Evolutionary conservation across 2,888 invertebrate genomes (phyloP).

Genomic region (Amaurobius ferox): DNA sequence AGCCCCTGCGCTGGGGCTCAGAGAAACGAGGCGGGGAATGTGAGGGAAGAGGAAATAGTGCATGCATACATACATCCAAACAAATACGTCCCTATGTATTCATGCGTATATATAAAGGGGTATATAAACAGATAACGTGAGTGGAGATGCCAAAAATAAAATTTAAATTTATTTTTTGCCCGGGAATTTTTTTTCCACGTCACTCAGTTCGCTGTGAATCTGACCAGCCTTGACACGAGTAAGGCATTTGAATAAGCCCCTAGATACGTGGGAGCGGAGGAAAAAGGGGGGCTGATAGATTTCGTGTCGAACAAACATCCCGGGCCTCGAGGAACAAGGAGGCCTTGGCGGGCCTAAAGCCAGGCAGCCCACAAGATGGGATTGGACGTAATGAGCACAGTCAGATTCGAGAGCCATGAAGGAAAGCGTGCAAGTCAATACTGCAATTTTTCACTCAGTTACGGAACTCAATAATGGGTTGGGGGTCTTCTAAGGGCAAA

Average conservation of each 20-base stretch:
- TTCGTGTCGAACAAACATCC: constrained; percentile 72
- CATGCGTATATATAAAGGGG: constrained; percentile 53
- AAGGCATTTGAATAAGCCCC: constrained; percentile 71
- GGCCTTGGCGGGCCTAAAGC: constrained; percentile 26
- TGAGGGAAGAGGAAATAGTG: constrained; percentile 29
- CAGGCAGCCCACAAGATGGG: constrained; percentile 67
- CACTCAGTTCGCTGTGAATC: constrained; percentile 52
- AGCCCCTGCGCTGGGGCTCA: constrained; percentile 43
- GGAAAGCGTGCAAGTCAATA: constrained; percentile 59
- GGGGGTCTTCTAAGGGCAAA: constrained; percentile 6
- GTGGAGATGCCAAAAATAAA: background rate
- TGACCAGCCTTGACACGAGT: constrained; percentile 71
- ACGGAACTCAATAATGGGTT: constrained; percentile 69
- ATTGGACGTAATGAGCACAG: constrained; percentile 68
- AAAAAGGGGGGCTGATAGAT: constrained; percentile 59
- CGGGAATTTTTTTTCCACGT: constrained; percentile 35
- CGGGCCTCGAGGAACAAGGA: constrained; percentile 61
- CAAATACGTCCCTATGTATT: constrained; percentile 22
- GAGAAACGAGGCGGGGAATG: constrained; percentile 36
- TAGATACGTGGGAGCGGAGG: background rate
- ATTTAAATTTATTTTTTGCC: constrained; percentile 22
- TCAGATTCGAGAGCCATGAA: constrained; percentile 56
- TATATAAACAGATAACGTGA: constrained; percentile 65
- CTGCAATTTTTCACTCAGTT: constrained; percentile 73
- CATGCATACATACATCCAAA: constrained; percentile 25